phyloP scores from a whole-genome alignment of 2,888 invertebrate genomes.

The Cyclophora punctaria region DNA sequence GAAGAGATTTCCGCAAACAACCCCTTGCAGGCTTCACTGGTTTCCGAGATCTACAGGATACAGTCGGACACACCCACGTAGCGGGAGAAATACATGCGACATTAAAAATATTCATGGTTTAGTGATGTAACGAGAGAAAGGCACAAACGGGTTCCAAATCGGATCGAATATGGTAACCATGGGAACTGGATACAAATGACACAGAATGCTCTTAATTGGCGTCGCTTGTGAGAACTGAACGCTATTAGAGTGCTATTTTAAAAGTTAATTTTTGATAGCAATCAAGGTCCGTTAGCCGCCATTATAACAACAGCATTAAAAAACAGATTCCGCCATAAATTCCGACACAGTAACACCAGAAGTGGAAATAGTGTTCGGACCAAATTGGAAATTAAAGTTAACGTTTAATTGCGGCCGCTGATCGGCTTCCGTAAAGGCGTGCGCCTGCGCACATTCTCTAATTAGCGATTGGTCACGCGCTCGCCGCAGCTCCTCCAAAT shows the following conservation, averaged over 20 bases:
- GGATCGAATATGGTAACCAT: conserved; percentile 10
- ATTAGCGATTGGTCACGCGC: conserved; percentile 73
- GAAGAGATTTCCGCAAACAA: conserved; percentile 7
- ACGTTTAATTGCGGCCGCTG: conserved; percentile 64
- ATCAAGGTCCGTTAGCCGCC: conserved; percentile 19
- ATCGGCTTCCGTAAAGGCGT: conserved; percentile 68
- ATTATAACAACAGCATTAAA: conserved; percentile 11
- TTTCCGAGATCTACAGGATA: neutral
- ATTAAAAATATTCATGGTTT: neutral
- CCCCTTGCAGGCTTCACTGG: neutral
- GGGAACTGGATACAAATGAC: conserved; percentile 15
- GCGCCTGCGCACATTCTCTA: conserved; percentile 62
- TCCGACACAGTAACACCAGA: conserved; percentile 54
- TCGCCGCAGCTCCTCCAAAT: conserved; percentile 47
- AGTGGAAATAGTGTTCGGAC: conserved; percentile 56
- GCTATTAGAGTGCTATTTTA: conserved; percentile 6
- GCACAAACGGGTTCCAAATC: neutral
- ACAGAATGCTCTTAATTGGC: conserved; percentile 17
- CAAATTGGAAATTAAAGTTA: conserved; percentile 60
- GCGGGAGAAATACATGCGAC: neutral
- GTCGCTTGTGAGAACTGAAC: conserved; percentile 14
- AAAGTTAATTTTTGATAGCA: conserved; percentile 15
- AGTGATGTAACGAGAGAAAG: neutral
- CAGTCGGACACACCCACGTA: too few species aligned
- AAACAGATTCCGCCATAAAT: conserved; percentile 26